Conservation (phyloP, 2,113 vertebrate genomes). For the Takifugu bimaculatus region DNA sequence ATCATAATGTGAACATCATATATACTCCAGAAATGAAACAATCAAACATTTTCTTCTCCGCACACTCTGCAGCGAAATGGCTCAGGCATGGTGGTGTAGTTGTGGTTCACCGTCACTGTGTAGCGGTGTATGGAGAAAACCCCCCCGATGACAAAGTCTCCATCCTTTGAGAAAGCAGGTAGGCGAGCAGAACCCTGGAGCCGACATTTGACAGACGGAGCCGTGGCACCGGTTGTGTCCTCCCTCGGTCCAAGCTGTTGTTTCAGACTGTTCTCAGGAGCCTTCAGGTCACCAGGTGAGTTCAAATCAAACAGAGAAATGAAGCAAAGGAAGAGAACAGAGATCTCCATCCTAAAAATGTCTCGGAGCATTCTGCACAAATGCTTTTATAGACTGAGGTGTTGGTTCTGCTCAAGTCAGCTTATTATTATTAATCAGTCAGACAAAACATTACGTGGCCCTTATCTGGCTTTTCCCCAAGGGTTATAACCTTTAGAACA, state of each 20-base stretch:
- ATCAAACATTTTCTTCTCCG: constrained; percentile 26
- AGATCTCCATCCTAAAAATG: constrained; percentile 10
- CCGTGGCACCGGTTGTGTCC: neutral
- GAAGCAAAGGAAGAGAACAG: neutral
- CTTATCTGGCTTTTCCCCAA: no score
- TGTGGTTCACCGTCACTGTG: constrained; percentile 29
- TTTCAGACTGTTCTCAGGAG: neutral
- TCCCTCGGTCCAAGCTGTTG: neutral
- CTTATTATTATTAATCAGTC: no score
- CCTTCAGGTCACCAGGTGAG: neutral
- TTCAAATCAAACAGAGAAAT: no score
- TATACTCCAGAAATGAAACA: no score
- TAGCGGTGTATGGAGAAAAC: constrained; percentile 57
- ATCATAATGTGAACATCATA: no score
- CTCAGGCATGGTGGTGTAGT: constrained; percentile 51
- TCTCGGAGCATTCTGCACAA: neutral
- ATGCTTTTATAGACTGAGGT: neutral
- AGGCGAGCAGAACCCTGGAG: no score
- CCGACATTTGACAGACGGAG: no score
- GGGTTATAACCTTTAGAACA: no score
- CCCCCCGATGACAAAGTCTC: constrained; percentile 27
- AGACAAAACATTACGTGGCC: no score
- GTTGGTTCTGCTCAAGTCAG: no score
- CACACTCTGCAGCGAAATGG: constrained; percentile 36
- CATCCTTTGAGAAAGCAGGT: no score